Percentiles rank a stretch among this genome's conserved stretches.
Conservation (phyloP, 1,140 invertebrate genomes). For the Aphis craccivora region DNA sequence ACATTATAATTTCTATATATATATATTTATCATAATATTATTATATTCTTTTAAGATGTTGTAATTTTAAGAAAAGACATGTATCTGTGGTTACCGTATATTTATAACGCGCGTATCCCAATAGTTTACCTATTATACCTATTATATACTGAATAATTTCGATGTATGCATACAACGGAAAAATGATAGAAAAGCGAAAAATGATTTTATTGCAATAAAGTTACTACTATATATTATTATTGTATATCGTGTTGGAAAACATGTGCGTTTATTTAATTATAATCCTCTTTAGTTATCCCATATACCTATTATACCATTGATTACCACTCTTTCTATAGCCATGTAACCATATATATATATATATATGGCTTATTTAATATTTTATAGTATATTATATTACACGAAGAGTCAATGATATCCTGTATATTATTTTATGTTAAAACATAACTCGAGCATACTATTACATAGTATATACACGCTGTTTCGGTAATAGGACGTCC, state of each 20-base stretch:
- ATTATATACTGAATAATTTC: not conserved
- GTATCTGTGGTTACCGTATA: not conserved
- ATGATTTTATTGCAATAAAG: constrained; percentile 40
- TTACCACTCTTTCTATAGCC: no score
- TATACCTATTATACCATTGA: not conserved
- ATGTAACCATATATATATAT: no score
- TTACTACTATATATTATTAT: constrained; percentile 38
- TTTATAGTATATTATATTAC: no score
- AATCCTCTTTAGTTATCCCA: not conserved
- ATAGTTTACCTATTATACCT: not conserved
- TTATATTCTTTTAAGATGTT: not conserved
- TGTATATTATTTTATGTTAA: no score
- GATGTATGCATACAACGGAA: constrained; percentile 17
- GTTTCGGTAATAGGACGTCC: not conserved
- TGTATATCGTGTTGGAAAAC: not conserved
- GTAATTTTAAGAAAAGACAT: not conserved
- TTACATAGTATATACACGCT: not conserved
- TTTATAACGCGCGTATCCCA: not conserved
- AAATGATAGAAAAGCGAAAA: not conserved
- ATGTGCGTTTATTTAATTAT: not conserved
- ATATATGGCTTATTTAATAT: no score
- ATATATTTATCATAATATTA: not conserved
- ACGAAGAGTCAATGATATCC: no score
- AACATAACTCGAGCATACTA: no score
- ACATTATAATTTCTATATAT: not conserved